Conservation (phyloP, 2,797 vertebrate genomes). For the Nothura maculosa region DNA sequence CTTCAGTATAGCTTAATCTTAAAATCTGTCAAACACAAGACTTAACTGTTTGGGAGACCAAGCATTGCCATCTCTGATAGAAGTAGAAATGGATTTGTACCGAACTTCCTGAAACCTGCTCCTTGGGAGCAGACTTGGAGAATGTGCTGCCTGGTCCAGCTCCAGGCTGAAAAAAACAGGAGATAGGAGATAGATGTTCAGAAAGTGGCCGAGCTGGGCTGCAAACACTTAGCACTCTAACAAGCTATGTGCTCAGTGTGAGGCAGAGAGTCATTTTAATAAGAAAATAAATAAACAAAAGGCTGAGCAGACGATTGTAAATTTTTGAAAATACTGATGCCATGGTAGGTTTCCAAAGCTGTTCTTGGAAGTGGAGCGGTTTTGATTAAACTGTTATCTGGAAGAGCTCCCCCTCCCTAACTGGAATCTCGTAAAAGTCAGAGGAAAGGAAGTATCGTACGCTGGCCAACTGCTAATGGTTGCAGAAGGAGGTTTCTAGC, state of each 20-base stretch:
- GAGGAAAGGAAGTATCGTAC: background rate
- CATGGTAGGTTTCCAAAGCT: background rate
- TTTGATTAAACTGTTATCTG: background rate
- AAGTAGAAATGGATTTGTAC: background rate
- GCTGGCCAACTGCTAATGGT: background rate
- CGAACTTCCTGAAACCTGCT: background rate
- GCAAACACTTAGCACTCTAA: background rate
- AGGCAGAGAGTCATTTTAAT: background rate
- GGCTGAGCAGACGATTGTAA: background rate
- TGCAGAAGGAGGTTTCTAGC: background rate
- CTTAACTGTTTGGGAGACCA: background rate
- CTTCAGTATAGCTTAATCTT: background rate
- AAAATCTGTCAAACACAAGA: background rate
- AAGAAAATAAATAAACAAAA: too few species aligned
- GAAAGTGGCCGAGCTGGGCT: background rate
- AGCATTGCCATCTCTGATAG: background rate
- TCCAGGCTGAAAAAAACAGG: background rate
- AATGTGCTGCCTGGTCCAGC: background rate
- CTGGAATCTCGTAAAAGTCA: background rate
- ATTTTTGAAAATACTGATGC: background rate
- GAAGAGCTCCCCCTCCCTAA: background rate
- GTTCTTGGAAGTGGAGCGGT: background rate
- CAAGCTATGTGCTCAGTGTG: fast-evolving
- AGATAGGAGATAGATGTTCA: background rate
- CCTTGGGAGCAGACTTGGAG: background rate